These are phyloP conservation scores for Callorhinus ursinus DNA, from an alignment of 2,113 vertebrate genomes.

Conservation along the genomic window DNA sequence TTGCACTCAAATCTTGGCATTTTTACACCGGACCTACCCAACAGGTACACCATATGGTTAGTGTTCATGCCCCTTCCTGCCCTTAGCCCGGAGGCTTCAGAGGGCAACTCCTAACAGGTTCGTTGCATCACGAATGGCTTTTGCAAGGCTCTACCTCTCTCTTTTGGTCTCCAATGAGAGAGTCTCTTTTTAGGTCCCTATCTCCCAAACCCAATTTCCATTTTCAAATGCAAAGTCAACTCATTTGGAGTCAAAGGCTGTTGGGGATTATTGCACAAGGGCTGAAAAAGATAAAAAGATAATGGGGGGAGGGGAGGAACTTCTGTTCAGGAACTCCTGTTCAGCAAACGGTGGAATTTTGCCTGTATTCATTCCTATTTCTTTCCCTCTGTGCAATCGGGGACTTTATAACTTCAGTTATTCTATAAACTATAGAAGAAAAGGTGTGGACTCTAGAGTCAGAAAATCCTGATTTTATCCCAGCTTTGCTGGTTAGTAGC, in stretches of 20 bases:
- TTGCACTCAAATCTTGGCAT: not conserved
- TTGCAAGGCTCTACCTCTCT: conserved; percentile 87
- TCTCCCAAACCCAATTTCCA: conserved; percentile 91
- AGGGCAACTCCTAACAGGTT: not conserved
- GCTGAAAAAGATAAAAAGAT: conserved; percentile 64
- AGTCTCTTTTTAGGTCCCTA: conserved; percentile 93
- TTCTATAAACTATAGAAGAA: not conserved
- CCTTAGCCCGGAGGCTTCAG: not conserved
- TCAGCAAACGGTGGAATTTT: not conserved
- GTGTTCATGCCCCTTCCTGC: not conserved
- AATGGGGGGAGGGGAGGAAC: not conserved
- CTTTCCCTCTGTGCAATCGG: not conserved
- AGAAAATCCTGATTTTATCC: not conserved
- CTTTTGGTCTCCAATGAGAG: conserved; percentile 94
- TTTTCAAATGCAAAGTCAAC: conserved; percentile 84
- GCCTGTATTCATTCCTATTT: not conserved
- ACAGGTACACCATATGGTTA: not conserved
- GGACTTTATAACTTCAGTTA: not conserved
- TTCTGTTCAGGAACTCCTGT: not conserved
- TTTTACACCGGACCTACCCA: not conserved
- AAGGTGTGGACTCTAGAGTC: not conserved
- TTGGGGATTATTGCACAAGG: conserved; percentile 67
- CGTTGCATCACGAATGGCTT: not conserved
- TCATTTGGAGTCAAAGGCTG: conserved; percentile 81
- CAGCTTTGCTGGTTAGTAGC: not conserved